A percentile compares a stretch with the other conserved stretches of the same genome.
Evolutionary conservation across 2,888 invertebrate species (phyloP).

Genomic region (Ichneumoninae sp.): DNA sequence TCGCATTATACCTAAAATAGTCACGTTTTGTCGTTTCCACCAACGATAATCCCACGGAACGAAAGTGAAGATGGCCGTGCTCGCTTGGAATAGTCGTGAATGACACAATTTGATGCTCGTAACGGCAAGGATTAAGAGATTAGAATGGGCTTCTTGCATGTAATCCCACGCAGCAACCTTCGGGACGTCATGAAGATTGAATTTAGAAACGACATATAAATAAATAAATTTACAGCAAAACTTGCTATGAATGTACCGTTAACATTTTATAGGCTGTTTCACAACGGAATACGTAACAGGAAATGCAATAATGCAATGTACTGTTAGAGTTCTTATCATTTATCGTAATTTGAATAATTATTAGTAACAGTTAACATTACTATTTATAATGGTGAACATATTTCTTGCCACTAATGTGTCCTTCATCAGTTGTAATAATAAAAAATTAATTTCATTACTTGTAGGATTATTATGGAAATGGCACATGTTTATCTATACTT

Average conservation of each 20-base stretch:
- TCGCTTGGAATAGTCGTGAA: conserved; percentile 4
- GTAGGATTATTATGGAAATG: too few species aligned
- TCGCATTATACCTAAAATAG: neutral
- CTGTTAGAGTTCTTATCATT: neutral
- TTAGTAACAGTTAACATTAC: neutral
- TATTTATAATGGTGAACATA: neutral
- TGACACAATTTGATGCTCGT: conserved; percentile 26
- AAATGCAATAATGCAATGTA: neutral
- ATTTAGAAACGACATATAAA: conserved; percentile 9
- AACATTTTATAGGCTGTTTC: neutral
- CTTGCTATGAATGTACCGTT: neutral
- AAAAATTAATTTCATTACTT: too few species aligned
- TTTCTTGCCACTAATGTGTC: neutral
- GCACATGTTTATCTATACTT: too few species aligned
- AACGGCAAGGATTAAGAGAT: conserved; percentile 32
- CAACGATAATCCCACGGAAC: conserved; percentile 29
- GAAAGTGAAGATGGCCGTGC: conserved; percentile 14
- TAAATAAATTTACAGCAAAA: neutral
- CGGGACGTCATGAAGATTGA: conserved; percentile 2
- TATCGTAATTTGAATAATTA: neutral
- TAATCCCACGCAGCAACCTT: conserved; percentile 1
- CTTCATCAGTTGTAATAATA: too few species aligned
- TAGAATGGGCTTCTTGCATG: conserved; percentile 17
- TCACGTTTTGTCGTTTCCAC: conserved; percentile 1
- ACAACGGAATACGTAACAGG: neutral